phyloP scores from a whole-genome alignment of 2,888 invertebrate genomes.

The Zelleria hepariella region DNA sequence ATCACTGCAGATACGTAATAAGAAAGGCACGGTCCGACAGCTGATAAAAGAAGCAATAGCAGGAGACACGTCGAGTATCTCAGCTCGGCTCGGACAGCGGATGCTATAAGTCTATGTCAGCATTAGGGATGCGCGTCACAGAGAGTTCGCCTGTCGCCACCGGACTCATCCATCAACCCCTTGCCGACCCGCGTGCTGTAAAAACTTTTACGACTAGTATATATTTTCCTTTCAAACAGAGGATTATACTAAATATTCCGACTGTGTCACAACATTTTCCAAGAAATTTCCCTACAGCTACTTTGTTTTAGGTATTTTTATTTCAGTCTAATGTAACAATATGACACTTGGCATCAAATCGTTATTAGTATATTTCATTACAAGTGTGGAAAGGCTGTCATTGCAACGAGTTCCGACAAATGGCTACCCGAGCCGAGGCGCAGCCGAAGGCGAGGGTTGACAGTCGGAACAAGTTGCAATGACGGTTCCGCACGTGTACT shows the following conservation, averaged over 20 bases:
- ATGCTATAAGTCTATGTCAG: slow-evolving; percentile 30
- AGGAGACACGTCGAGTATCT: not conserved
- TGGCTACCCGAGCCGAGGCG: too few species aligned
- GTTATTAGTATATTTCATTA: too few species aligned
- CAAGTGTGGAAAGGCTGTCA: too few species aligned
- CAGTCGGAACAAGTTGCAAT: too few species aligned
- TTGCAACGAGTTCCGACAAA: too few species aligned
- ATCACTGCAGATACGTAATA: too few species aligned
- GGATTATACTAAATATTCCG: not conserved
- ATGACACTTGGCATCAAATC: too few species aligned
- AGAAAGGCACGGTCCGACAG: too few species aligned
- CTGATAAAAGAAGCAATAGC: not conserved
- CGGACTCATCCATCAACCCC: slow-evolving; percentile 54
- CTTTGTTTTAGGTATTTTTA: not conserved
- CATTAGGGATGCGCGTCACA: slow-evolving; percentile 50
- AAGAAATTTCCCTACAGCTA: not conserved
- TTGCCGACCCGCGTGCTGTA: slow-evolving; percentile 22
- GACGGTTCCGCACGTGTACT: too few species aligned
- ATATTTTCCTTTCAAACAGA: not conserved
- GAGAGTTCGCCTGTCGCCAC: slow-evolving; percentile 38
- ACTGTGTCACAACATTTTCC: not conserved
- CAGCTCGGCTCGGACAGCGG: not conserved
- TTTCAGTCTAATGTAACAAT: too few species aligned
- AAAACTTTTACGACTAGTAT: not conserved
- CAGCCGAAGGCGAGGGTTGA: too few species aligned